Percentiles rank a stretch among this genome's conserved stretches.
These are phyloP conservation scores for Channa maculata DNA, from an alignment of 2,113 vertebrate genomes.

Conservation along the genomic window DNA sequence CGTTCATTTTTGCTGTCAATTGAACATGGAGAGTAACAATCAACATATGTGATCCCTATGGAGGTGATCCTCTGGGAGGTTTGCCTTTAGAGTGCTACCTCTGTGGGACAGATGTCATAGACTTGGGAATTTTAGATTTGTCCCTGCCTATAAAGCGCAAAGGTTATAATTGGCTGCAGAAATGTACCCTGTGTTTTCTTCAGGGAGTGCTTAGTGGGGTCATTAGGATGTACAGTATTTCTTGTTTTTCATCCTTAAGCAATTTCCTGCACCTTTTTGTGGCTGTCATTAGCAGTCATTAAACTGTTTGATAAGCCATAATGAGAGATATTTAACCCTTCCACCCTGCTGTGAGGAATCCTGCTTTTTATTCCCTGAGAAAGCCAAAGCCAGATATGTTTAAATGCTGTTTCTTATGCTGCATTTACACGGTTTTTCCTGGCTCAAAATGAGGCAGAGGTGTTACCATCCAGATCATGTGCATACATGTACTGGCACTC, in stretches of 20 bases:
- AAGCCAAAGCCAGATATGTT: conserved; percentile 3
- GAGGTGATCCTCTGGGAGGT: conserved; percentile 72
- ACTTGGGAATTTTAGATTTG: conserved; percentile 63
- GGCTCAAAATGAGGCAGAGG: too few species aligned
- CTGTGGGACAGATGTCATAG: conserved; percentile 64
- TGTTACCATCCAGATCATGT: too few species aligned
- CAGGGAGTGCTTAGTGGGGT: conserved; percentile 45
- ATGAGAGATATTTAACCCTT: conserved; percentile 22
- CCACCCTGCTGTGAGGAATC: not conserved
- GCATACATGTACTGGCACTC: too few species aligned
- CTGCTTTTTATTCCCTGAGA: not conserved
- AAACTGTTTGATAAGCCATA: conserved; percentile 17
- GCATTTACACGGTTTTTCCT: too few species aligned
- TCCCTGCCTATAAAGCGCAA: conserved; percentile 36
- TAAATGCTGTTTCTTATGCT: not conserved
- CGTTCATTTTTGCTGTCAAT: conserved; percentile 50
- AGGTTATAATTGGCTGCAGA: conserved; percentile 58
- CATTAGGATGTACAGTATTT: conserved; percentile 15
- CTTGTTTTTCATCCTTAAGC: conserved; percentile 40
- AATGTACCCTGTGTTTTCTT: conserved; percentile 40
- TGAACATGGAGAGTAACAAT: conserved; percentile 62
- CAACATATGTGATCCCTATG: conserved; percentile 79
- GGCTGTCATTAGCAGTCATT: conserved; percentile 43
- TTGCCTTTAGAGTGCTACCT: conserved; percentile 66
- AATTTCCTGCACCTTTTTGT: conserved; percentile 24